These are phyloP conservation scores for Drosophila limbata DNA, from an alignment of 2,888 invertebrate species.

Conservation along the genomic window DNA sequence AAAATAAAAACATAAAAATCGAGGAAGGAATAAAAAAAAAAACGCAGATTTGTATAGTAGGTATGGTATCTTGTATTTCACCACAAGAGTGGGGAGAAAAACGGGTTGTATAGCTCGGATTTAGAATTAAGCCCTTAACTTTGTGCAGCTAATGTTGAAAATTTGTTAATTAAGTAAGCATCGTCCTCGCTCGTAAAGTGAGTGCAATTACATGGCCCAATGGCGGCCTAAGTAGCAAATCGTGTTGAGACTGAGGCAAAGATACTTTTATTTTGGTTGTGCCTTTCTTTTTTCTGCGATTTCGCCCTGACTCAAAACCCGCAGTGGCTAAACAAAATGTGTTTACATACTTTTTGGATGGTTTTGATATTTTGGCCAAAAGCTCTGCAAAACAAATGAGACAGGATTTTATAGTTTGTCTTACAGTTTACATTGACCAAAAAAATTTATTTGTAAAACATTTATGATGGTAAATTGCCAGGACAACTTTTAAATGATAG, in stretches of 20 bases:
- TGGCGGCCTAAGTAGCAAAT: constrained; percentile 48
- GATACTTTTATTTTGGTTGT: constrained; percentile 7
- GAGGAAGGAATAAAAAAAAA: background rate
- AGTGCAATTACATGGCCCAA: constrained; percentile 50
- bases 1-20: background rate
- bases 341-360: constrained; percentile 5
- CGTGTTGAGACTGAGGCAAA: constrained; percentile 35
- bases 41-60: background rate
- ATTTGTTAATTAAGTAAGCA: constrained; percentile 63
- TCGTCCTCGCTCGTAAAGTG: constrained; percentile 25
- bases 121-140: constrained; percentile 32
- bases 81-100: background rate
- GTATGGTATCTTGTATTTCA: background rate
- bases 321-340: background rate
- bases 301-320: constrained; percentile 1
- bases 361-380: background rate
- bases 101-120: constrained; percentile 6
- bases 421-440: constrained; percentile 6
- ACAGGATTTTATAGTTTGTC: constrained; percentile 1
- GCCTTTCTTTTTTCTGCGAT: background rate
- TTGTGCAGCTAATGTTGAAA: constrained; percentile 48
- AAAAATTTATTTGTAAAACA: constrained; percentile 12
- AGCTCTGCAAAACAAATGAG: background rate
- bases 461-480: background rate
- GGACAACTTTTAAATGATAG: background rate